Conservation (phyloP, 2,113 vertebrate species). For the Laterallus jamaicensis region DNA sequence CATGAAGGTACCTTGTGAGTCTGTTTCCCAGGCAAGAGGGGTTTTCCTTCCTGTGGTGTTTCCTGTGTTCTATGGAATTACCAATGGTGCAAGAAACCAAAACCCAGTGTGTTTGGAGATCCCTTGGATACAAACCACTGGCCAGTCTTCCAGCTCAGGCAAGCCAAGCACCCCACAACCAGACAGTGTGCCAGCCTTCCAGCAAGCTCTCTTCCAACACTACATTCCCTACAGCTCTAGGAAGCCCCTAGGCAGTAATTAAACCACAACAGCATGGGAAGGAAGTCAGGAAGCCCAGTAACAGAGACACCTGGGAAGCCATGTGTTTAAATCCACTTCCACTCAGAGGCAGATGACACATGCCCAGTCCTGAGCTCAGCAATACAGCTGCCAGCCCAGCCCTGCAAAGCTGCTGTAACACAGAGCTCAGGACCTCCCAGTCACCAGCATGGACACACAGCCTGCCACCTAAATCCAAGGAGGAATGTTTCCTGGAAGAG, state of each 20-base stretch:
- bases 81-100: neutral
- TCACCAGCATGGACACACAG: neutral
- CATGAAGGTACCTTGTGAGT: neutral
- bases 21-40: neutral
- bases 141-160: neutral
- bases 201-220: neutral
- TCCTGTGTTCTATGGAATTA: neutral
- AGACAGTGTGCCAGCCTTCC: accelerated
- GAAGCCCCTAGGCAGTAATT: neutral
- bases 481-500: neutral
- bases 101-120: neutral
- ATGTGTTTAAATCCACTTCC: accelerated
- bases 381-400: neutral
- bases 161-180: neutral
- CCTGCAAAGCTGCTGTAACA: accelerated
- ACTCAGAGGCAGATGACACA: neutral
- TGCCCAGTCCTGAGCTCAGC: neutral
- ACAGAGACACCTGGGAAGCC: neutral
- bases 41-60: neutral
- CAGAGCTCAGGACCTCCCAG: neutral
- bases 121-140: neutral
- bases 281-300: neutral
- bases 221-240: accelerated
- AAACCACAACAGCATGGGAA: neutral
- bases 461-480: neutral